Conservation (phyloP, 2,113 vertebrate species). For the Chloroceryle aenea region DNA sequence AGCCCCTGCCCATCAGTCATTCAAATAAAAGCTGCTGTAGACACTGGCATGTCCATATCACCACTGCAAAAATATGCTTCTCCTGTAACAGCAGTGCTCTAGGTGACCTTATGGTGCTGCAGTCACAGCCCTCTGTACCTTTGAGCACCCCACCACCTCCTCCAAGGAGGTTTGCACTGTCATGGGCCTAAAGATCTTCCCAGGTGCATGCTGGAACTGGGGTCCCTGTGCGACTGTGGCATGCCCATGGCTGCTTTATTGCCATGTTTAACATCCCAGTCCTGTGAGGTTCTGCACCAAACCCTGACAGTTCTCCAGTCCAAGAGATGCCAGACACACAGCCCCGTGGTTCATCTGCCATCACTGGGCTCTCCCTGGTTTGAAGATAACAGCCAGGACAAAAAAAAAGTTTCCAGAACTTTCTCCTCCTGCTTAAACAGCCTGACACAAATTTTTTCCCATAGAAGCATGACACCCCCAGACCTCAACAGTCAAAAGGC, state of each 20-base stretch:
- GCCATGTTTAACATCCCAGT: not conserved
- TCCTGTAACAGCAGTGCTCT: fast-evolving
- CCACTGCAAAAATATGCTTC: not conserved
- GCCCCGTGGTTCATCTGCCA: not conserved
- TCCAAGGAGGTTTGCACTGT: not conserved
- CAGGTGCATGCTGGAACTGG: fast-evolving
- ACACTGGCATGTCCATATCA: not conserved
- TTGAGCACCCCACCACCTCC: not conserved
- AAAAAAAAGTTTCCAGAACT: not conserved
- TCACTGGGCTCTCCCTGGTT: not conserved
- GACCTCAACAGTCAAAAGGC: not conserved
- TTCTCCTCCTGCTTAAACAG: not conserved
- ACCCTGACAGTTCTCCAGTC: fast-evolving
- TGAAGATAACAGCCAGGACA: not conserved
- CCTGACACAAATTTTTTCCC: not conserved
- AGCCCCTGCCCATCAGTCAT: not conserved
- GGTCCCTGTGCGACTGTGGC: too few relatives aligned
- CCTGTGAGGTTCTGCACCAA: not conserved
- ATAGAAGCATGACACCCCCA: not conserved
- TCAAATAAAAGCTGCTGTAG: not conserved
- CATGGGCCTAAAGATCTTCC: not conserved
- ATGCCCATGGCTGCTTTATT: not conserved
- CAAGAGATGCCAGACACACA: not conserved
- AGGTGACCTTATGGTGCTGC: not conserved
- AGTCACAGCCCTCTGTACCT: not conserved